phyloP scores from a whole-genome alignment of 2,888 invertebrate genomes.

The Brachylomia viminalis region DNA sequence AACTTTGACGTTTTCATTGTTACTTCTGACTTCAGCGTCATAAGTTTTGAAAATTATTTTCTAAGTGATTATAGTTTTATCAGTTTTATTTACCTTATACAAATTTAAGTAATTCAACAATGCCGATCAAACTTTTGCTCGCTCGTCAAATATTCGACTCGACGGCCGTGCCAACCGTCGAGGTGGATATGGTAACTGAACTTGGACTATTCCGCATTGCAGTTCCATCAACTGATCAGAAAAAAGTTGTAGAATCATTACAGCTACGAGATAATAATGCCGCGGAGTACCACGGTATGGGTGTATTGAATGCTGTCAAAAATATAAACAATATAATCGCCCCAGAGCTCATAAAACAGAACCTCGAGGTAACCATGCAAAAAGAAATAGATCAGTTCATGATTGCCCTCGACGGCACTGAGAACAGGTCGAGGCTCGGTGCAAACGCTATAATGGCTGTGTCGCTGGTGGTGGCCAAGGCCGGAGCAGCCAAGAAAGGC shows the following conservation, averaged over 20 bases:
- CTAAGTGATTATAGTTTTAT: constrained; percentile 8
- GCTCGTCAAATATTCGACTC: constrained; percentile 99
- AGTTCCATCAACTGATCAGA: constrained; percentile 98
- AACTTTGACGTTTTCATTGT: constrained; percentile 25
- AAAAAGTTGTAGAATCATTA: constrained; percentile 98
- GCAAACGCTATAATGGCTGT: constrained; percentile 99
- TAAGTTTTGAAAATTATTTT: background rate
- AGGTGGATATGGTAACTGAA: constrained; percentile 96
- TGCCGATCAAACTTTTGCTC: constrained; percentile 97
- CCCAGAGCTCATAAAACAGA: constrained; percentile 94
- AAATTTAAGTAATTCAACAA: constrained; percentile 76
- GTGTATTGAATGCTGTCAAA: constrained; percentile 96
- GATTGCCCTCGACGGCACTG: constrained; percentile 97
- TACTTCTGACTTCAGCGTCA: background rate
- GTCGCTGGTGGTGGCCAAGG: constrained; percentile 98
- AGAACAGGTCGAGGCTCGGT: constrained; percentile 98
- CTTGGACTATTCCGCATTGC: constrained; percentile 97
- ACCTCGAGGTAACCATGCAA: constrained; percentile 97
- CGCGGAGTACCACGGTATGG: constrained; percentile 97
- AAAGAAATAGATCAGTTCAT: constrained; percentile 96
- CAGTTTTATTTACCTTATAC: constrained; percentile 4
- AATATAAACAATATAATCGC: constrained; percentile 96
- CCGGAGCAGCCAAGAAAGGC: constrained; percentile 98
- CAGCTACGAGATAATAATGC: constrained; percentile 98
- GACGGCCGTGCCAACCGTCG: constrained; percentile 99